These are phyloP conservation scores for Diadegma fenestrale DNA, from an alignment of 2,888 invertebrate genomes.

Conservation along the genomic window DNA sequence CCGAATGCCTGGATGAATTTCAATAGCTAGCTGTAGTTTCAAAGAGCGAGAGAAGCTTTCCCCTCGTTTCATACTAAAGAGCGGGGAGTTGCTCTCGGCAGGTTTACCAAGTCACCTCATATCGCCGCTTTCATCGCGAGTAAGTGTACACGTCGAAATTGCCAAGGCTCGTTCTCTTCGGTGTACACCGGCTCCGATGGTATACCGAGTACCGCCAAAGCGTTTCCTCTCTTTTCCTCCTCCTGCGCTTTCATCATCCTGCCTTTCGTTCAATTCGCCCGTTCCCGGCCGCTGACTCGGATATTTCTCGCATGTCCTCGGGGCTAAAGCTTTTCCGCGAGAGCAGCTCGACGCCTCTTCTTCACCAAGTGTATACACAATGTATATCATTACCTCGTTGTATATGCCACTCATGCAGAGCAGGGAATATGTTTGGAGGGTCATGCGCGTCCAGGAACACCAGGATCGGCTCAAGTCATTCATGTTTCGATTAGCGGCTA, in stretches of 20 bases:
- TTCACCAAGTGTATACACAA: constrained; percentile 20
- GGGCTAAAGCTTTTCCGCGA: constrained; percentile 54
- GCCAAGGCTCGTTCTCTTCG: constrained; percentile 56
- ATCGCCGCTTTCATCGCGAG: constrained; percentile 63
- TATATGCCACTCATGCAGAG: not conserved
- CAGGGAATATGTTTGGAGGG: not conserved
- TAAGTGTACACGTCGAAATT: constrained; percentile 68
- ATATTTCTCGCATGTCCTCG: constrained; percentile 66
- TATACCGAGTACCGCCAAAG: constrained; percentile 45
- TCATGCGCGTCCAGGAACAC: constrained; percentile 15
- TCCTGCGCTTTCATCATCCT: constrained; percentile 35
- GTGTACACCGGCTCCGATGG: constrained; percentile 37
- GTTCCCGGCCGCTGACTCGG: constrained; percentile 40
- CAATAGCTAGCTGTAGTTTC: constrained; percentile 39
- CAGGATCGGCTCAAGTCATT: not conserved
- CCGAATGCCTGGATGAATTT: constrained; percentile 37
- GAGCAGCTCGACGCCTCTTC: constrained; percentile 50
- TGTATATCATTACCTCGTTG: constrained; percentile 31
- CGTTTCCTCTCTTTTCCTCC: constrained; percentile 52
- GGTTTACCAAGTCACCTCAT: constrained; percentile 68
- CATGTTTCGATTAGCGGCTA: not conserved
- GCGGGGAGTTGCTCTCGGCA: constrained; percentile 42
- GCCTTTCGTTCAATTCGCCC: constrained; percentile 48
- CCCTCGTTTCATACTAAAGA: constrained; percentile 12
- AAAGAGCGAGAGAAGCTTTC: constrained; percentile 33